These are phyloP conservation scores for Pampusana beccarii DNA, from an alignment of 2,113 vertebrate genomes.

Conservation along the genomic window DNA sequence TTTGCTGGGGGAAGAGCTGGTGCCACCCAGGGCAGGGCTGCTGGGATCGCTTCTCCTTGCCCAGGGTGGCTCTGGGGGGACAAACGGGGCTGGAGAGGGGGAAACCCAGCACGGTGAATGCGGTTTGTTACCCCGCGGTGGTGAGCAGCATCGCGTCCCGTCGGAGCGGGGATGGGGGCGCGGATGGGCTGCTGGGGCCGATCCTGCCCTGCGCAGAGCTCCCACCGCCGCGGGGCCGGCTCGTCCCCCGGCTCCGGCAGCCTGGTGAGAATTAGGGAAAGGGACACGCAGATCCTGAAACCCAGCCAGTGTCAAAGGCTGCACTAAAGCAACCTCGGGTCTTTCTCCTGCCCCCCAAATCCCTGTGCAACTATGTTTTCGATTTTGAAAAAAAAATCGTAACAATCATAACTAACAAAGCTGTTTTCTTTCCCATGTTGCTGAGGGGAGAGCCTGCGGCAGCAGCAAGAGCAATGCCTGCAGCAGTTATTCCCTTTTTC, in stretches of 20 bases:
- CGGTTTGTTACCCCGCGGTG: rapidly evolving
- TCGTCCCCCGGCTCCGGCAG: neutral
- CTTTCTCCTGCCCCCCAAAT: neutral
- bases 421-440: neutral
- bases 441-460: rapidly evolving
- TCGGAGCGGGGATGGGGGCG: neutral
- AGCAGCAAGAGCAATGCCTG: neutral
- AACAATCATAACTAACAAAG: too few relatives aligned
- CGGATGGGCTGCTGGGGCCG: too few relatives aligned
- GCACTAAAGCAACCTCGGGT: neutral
- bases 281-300: neutral
- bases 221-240: neutral
- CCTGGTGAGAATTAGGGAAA: neutral
- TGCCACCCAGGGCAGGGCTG: neutral
- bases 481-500: rapidly evolving
- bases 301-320: slow-evolving; percentile 12
- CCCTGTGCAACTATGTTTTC: neutral
- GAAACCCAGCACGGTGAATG: rapidly evolving
- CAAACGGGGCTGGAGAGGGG: neutral
- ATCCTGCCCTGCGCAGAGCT: too few relatives aligned
- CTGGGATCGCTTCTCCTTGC: neutral
- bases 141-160: neutral
- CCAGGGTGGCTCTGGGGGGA: neutral
- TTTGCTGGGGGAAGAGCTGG: neutral
- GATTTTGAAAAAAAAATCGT: neutral